Conservation (phyloP, 2,113 vertebrate genomes). For the Nymphicus hollandicus region DNA sequence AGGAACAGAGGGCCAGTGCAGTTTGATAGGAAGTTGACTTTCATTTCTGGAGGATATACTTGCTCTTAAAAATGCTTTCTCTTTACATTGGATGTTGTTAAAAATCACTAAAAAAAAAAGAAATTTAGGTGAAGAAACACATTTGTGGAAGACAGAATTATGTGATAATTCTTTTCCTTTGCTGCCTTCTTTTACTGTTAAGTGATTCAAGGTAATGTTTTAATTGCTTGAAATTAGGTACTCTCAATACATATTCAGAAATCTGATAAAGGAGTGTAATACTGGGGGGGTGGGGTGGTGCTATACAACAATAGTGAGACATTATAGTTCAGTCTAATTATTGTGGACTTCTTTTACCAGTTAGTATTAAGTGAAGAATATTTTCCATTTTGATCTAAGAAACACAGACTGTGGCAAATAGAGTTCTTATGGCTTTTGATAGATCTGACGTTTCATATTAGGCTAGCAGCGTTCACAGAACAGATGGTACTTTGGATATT, state of each 20-base stretch:
- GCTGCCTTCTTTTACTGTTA: neutral
- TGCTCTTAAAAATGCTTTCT: neutral
- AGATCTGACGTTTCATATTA: slow-evolving; percentile 71
- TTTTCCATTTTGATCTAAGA: slow-evolving; percentile 1
- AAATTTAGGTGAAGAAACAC: neutral
- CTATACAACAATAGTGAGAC: neutral
- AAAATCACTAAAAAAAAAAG: neutral
- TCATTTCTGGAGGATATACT: neutral
- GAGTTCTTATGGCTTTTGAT: slow-evolving; percentile 55
- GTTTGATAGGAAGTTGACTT: neutral
- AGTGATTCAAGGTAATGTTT: neutral
- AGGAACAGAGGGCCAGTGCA: neutral
- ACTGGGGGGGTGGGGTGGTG: fast-evolving
- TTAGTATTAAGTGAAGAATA: neutral
- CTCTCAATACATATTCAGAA: neutral
- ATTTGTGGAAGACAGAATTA: neutral
- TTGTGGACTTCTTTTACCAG: neutral
- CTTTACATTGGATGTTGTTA: neutral
- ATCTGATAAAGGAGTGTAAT: neutral
- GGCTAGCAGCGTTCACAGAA: slow-evolving; percentile 72
- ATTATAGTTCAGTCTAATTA: neutral
- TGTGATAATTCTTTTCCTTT: neutral
- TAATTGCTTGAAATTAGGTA: neutral
- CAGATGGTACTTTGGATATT: slow-evolving; percentile 57
- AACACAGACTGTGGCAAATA: slow-evolving; percentile 20